These are phyloP conservation scores for Anastrepha ludens DNA, from an alignment of 1,140 invertebrate genomes.

Conservation along the genomic window DNA sequence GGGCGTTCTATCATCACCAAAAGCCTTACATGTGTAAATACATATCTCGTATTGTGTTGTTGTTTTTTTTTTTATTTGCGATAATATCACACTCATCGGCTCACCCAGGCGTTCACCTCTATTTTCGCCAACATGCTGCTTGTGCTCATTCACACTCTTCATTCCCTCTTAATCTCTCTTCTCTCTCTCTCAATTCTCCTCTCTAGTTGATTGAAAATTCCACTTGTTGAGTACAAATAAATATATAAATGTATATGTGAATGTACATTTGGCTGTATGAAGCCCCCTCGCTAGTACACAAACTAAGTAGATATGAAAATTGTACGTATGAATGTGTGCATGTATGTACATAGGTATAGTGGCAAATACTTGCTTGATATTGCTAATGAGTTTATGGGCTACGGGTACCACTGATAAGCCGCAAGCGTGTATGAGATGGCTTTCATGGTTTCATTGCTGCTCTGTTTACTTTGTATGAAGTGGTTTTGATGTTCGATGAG, in stretches of 20 bases:
- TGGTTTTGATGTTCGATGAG: conserved; percentile 44
- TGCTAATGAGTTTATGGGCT: conserved; percentile 47
- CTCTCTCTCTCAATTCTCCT: neutral
- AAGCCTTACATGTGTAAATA: neutral
- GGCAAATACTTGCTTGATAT: neutral
- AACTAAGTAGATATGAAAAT: too few species aligned
- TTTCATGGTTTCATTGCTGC: neutral
- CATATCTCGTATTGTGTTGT: neutral
- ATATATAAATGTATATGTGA: too few species aligned
- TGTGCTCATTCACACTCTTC: neutral
- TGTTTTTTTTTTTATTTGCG: neutral
- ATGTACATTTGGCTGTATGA: too few species aligned
- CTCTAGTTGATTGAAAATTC: too few species aligned
- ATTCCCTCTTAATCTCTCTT: neutral
- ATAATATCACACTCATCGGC: neutral
- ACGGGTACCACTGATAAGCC: conserved; percentile 32
- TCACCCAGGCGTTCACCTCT: neutral
- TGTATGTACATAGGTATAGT: too few species aligned
- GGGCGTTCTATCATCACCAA: neutral
- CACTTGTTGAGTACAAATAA: too few species aligned
- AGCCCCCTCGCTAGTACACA: too few species aligned
- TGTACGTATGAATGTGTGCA: too few species aligned
- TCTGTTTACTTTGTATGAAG: conserved; percentile 22
- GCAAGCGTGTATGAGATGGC: neutral
- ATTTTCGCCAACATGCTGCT: neutral